Base-by-base conservation (phyloP, 1,140 invertebrate genomes). In the Pseudoatta argentina region DNA sequence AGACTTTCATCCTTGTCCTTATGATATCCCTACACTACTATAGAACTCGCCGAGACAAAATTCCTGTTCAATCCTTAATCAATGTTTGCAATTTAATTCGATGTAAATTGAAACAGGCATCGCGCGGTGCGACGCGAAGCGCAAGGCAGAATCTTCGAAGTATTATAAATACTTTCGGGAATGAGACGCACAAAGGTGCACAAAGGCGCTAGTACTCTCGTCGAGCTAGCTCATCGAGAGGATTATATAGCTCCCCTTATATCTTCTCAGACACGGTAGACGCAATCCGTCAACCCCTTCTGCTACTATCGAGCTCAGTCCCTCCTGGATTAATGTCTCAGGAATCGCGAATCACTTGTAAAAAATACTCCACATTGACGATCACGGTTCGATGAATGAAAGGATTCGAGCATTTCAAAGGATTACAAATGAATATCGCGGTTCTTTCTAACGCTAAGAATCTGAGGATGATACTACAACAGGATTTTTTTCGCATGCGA, bases 91-190 rank as follows among this genome's bases (percentile, higher is more conserved):
- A 82, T 86, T 86, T 78, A 72, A 86, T 87, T 82, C 55, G 24
- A 77, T n/a, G 55, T 76, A 87, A 78, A 87, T 87, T 87, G 73
- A 85, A 69, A 57, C 81, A 63, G 57, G 30, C 30, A 83, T 51
- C 48, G 64, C 59, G 59, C 55, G 34, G 4, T 18, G 48, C 21
- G 67, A 34, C 34, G 30, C 64, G 27, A 86, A 71, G 44, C 57
- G 81, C 30, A 59, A 83, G 83, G 39, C 69, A 64, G 75, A 27
- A 72, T 87, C 57, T 61, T 64, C 57, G 66, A 48, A 44, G 66
- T 86, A n/a, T n/a, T n/a, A n/a, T n/a, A 87, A 87, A 87, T 87
- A 87, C 86, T 87, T 86, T 78, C n/a, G 64, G 55, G 73, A 86
- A 63, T 27, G 57, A 57, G n/a, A n/a, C n/a, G 73, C 27, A 86